Base-by-base conservation (phyloP, 2,797 vertebrate genomes). In the Anas bahamensis region DNA sequence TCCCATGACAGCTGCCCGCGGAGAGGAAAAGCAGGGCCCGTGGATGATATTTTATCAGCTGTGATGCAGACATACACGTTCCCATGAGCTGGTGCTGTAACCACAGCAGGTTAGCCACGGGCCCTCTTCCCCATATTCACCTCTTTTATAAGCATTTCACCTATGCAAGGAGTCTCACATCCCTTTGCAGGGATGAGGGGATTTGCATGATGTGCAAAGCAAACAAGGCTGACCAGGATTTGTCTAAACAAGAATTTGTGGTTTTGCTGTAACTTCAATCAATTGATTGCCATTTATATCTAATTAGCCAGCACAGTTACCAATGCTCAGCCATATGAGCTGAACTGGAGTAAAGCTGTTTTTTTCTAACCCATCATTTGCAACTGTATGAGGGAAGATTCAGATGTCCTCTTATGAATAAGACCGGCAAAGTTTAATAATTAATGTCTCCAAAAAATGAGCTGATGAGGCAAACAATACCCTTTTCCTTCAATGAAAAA, bases 401-500 rank as follows among this genome's bases (percentile, higher is more conserved):
- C 94, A 95, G 89, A 78, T 92, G 79, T 77, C 33, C 53, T 73
- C 24, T 90, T 59, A 69, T 86, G 87, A 93, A 88, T 87, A 83
- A 0, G 29, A 59, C 73, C 87, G 50, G 61, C 26, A 75, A 75
- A 77, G 37, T 87, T 93, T 83, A 92, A 96, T 77, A 75, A 93
- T 74, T 83, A 85, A 87, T 61, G 41, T 76, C 73, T 87, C 6
- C 0, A 75, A 72, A 92, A 86, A 55, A 44, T 0, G 26, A 88
- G 82, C n/a, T 81, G 87, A 83, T 80, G 80, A 92, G 59, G 52
- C 9, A 0, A 81, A 87, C 82, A 89, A 92, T 88, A 37, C 52
- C 56, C 2, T 0, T 79, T 86, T 91, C 13, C 76, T 78, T 87
- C 89, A 78, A 31, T n/a, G 66, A 83, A 91, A 94, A 93, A 89